Percentiles rank a stretch among this genome's conserved stretches.
Evolutionary conservation across 2,797 vertebrate genomes (phyloP).

Genomic region (Cossypha caffra): DNA sequence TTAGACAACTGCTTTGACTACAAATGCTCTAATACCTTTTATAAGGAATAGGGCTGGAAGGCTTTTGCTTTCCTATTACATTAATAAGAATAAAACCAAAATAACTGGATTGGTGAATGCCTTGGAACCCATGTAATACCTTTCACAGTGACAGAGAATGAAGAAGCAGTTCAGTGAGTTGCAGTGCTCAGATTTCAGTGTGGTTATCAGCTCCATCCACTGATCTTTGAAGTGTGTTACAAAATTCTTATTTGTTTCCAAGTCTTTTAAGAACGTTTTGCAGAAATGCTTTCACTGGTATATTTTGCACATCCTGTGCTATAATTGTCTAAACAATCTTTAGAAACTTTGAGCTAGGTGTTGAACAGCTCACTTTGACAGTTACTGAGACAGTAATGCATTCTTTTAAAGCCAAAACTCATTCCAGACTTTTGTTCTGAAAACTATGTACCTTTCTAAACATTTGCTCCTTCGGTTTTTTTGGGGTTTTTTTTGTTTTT

Average conservation of each 20-base stretch:
- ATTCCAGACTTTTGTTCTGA: not conserved
- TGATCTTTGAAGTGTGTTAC: not conserved
- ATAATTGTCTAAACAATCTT: not conserved
- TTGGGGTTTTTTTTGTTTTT: too few species aligned
- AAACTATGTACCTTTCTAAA: not conserved
- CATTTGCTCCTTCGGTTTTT: not conserved
- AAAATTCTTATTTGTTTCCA: not conserved
- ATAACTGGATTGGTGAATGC: not conserved
- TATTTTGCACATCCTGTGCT: not conserved
- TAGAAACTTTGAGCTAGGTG: not conserved
- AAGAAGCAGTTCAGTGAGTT: not conserved
- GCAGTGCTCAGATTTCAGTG: fast-evolving
- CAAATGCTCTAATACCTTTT: not conserved
- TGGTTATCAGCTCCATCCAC: not conserved
- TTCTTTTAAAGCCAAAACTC: not conserved
- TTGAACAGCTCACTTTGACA: not conserved
- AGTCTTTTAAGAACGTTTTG: not conserved
- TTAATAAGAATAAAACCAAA: not conserved
- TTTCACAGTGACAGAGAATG: not conserved
- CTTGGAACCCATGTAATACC: not conserved
- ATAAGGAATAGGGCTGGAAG: not conserved
- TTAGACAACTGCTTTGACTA: not conserved
- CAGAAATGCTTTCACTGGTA: not conserved
- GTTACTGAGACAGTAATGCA: not conserved
- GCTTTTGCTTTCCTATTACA: not conserved